Evolutionary conservation across 1,140 invertebrate species (phyloP), one percentile per base, ranked within the genome.

Genomic region (Formica selysi): DNA sequence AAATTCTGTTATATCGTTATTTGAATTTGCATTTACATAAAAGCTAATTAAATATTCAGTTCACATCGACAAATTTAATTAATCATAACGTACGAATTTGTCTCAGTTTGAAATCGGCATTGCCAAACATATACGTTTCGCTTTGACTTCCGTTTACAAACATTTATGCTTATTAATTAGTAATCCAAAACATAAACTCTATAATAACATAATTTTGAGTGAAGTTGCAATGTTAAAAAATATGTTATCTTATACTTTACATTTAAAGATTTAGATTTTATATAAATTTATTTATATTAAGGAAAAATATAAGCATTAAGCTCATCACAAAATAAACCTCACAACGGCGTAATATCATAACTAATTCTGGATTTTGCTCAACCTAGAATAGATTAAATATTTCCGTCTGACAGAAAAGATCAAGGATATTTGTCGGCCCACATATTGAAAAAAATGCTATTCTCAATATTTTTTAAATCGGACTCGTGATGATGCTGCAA

Each of bases 1-100:
- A 4, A 68, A 79, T 79, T 54, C 10, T 62, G 19, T 44, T 67
- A 6, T 44, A 16, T 36, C 1, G 22, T 79, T 54, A 36, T 6
- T 38, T 48, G 41, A 70, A 57, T 57, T 38, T 32, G 67, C 65
- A 68, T 22, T 80, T 57, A 16, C 3, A 32, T 44, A 70, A n/a
- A 57, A 57, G 48, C 64, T 57, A 70, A 70, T 70, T 80, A 70
- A 80, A 80, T 80, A 70, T 80, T 38, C 36, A 80, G 51, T 41
- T 65, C 16, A 41, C 32, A 13, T 41, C 36, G 0, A 44, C 51
- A 59, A 26, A 19, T 68, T 79, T 80, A 68, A 68, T 80, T 70
- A 79, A 67, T 79, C 64, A 79, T 44, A 22, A 78, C 26, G 13
- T 64, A 64, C 22, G 3, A 70, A 80, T 57, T 57, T 57, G 36